A percentile compares a stretch with the other conserved stretches of the same genome.
phyloP scores from a whole-genome alignment of 2,113 vertebrate genomes.

The Epinephelus lanceolatus region DNA sequence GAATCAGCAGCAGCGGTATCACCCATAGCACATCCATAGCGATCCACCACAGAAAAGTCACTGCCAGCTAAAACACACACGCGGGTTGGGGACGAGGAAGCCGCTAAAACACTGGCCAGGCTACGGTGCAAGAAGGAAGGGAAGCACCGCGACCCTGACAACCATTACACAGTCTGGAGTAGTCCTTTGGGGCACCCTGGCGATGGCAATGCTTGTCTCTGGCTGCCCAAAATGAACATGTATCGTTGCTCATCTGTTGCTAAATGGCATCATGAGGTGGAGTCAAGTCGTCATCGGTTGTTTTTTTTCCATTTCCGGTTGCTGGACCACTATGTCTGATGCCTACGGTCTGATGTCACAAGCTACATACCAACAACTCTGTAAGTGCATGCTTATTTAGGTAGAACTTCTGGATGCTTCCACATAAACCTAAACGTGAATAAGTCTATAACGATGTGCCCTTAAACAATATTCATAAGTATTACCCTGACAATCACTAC shows the following conservation, averaged over 20 bases:
- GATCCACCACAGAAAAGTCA: slow-evolving; percentile 23
- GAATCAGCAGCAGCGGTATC: slow-evolving; percentile 80
- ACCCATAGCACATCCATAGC: slow-evolving; percentile 84
- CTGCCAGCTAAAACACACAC: slow-evolving; percentile 53
- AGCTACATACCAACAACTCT: background rate
- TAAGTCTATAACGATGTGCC: no score
- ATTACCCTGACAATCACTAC: no score
- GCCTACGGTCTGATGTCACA: slow-evolving; percentile 25
- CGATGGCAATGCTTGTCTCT: background rate
- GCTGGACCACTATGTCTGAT: slow-evolving; percentile 4
- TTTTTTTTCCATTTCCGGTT: slow-evolving; percentile 68
- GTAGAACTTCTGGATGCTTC: no score
- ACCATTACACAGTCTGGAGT: slow-evolving; percentile 55
- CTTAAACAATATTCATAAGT: no score
- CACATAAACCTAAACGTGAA: no score
- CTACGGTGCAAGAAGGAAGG: slow-evolving; percentile 30
- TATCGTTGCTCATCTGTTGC: slow-evolving; percentile 75
- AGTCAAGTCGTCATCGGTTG: slow-evolving; percentile 66
- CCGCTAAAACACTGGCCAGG: slow-evolving; percentile 22
- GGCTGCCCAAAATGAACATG: slow-evolving; percentile 34
- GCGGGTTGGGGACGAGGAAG: background rate
- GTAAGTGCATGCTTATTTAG: no score
- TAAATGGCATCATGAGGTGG: slow-evolving; percentile 75
- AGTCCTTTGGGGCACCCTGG: background rate
- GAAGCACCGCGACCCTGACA: slow-evolving; percentile 37